Base-by-base conservation (phyloP, 2,888 invertebrate genomes). In the Nemotelus nigrinus region DNA sequence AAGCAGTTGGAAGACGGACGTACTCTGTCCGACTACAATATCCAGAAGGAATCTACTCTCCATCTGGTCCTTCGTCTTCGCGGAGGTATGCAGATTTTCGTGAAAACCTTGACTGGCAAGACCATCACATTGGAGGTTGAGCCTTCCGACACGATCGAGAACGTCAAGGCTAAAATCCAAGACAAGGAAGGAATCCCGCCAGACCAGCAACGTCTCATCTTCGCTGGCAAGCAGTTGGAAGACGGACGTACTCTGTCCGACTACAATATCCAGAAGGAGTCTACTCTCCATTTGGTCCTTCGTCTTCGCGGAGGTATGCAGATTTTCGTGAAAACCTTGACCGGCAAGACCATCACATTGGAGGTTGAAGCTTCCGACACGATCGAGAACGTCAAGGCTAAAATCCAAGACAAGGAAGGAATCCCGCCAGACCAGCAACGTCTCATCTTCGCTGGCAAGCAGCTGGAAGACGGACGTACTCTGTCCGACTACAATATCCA, bases 1-100 rank as follows among this genome's bases (percentile, higher is more conserved):
- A 84, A 84, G 70, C 84, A 84, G n/a, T 50, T 84, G 10, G 84
- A 84, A 2, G 84, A 84, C 70, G 84, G 84, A 0, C 84, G 84
- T 0, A 84, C 84, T 0, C 43, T 84, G 10, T 84, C 84, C 0
- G 84, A 84, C 0, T 84, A 84, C 55, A 84, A 84, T 43, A 84
- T 84, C 55, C 84, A 84, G 10, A 84, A 84, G 76, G 84, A 84
- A 72, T 84, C 84, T 0, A 83, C 84, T 0, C 80, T 84, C 0
- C 84, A 84, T 3, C 82, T 84, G 81, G 84, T 84, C 0, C 80
- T 83, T 2, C 83, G 83, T 80, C 82, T 82, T 0, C 82, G 82
- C 76, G 83, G 82, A 80, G 83, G 83, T 57, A 83, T 83, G 80
- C 82, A 80, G 78, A 81, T 82, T 65, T 82, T 84, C 79, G 81